Percentiles rank a stretch among this genome's conserved stretches.
Conservation (phyloP, 2,888 invertebrate species). For the Aricia artaxerxes region DNA sequence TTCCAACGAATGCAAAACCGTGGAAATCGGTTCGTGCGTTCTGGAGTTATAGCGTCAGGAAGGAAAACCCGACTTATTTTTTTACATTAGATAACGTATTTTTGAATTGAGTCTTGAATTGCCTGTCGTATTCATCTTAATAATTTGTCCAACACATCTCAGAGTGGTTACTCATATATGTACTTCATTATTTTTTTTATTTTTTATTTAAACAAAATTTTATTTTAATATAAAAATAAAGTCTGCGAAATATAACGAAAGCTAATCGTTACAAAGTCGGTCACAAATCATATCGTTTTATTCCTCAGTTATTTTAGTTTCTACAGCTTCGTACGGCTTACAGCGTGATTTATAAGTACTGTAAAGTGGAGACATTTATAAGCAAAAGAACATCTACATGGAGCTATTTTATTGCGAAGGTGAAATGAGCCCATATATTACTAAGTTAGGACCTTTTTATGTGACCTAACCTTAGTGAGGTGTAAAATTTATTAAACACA, state of each 20-base stretch:
- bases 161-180: no score
- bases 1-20: no score
- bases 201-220: no score
- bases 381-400: background rate
- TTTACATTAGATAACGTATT: no score
- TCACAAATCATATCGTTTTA: background rate
- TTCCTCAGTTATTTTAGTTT: background rate
- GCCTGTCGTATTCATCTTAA: no score
- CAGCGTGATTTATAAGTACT: background rate
- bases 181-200: no score
- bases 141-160: no score
- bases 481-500: slow-evolving; percentile 5
- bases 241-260: background rate
- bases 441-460: background rate
- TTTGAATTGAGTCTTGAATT: no score
- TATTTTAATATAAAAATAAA: background rate
- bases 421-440: slow-evolving; percentile 11
- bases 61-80: no score
- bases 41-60: no score
- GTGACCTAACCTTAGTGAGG: background rate
- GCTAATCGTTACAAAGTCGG: background rate
- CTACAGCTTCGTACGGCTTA: background rate
- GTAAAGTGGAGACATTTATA: background rate
- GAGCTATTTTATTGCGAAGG: background rate
- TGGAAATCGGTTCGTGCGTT: no score